Evolutionary conservation across 2,113 vertebrate genomes (phyloP), one percentile per base, ranked within the genome.

Genomic region (Bolborhynchus lineola): DNA sequence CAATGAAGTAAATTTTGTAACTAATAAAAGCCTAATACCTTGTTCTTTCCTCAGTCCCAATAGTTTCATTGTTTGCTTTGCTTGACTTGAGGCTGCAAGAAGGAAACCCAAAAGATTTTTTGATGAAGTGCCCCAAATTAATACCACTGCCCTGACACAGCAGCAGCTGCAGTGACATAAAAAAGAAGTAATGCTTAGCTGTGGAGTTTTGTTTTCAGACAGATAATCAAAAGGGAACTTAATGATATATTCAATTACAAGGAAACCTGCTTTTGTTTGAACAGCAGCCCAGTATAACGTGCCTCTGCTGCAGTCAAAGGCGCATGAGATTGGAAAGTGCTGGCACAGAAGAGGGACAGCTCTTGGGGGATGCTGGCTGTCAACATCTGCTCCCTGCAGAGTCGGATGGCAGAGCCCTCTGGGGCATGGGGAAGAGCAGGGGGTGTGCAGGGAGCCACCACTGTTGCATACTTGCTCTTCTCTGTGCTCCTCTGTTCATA

Each of bases 111-210:
- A 78, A 91, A 89, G 39, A 63, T 59, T 42, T 87, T 92, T 96
- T 84, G 10, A 90, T 29, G 44, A 80, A 82, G 41, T 2, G 1
- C 72, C 86, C 68, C 84, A 78, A 97, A 94, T 92, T 81, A 93
- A 91, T 94, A 79, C 77, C 44, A 7, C n/a, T 80, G 80, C 33
- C 74, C 87, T 92, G 91, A 93, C 85, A 90, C 85, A 92, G 70
- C 82, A 91, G 53, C 44, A 19, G 60, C 70, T 80, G 72, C 69
- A 71, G 88, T 0, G 3, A 85, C 82, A 97, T 95, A 87, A 97
- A 97, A 71, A 71, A 89, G 86, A 94, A 92, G 87, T 60, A 97
- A 79, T 95, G 89, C 92, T 95, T 96, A 96, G 77, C 89, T 96
- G 44, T 3, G 3, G 97, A 89, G 60, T 93, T 97, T 96, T 94